Percentiles rank a stretch among this genome's conserved stretches.
These are phyloP conservation scores for Meiosimyza platycephala DNA, from an alignment of 2,888 invertebrate genomes.

Conservation along the genomic window DNA sequence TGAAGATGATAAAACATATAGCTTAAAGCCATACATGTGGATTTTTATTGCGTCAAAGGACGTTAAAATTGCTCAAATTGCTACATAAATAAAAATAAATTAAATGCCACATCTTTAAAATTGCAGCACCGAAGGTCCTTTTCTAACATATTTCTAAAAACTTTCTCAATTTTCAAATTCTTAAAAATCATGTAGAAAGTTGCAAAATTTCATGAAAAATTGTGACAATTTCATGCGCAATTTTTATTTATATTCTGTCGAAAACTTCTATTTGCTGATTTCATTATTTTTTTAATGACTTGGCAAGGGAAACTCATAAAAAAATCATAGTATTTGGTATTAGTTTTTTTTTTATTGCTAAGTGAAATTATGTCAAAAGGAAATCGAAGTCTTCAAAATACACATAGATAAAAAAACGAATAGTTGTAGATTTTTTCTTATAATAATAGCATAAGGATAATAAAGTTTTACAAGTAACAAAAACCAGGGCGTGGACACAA, in stretches of 20 bases:
- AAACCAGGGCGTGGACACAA: slow-evolving; percentile 15
- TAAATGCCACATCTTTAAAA: too few relatives aligned
- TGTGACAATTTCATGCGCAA: slow-evolving; percentile 10
- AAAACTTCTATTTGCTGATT: slow-evolving; percentile 1
- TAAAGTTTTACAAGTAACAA: neutral
- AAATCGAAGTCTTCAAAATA: slow-evolving; percentile 47
- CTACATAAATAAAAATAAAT: too few relatives aligned
- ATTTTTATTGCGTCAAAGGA: too few relatives aligned
- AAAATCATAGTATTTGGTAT: neutral
- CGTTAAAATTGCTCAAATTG: too few relatives aligned
- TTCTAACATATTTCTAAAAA: neutral
- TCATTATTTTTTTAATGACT: slow-evolving; percentile 17
- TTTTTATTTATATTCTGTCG: neutral
- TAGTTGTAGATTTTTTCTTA: slow-evolving; percentile 1
- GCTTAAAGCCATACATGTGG: too few relatives aligned
- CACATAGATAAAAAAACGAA: slow-evolving; percentile 6
- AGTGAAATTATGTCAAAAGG: slow-evolving; percentile 58
- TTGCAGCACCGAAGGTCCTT: too few relatives aligned
- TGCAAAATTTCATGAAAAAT: neutral
- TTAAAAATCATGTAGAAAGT: neutral
- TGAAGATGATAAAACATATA: too few relatives aligned
- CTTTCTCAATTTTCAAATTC: neutral
- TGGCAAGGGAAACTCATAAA: slow-evolving; percentile 9
- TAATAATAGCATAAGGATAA: neutral
- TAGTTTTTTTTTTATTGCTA: slow-evolving; percentile 53